Evolutionary conservation across 2,888 invertebrate genomes (phyloP), one percentile per base, ranked within the genome.

Genomic region (Meiosimyza decipiens): DNA sequence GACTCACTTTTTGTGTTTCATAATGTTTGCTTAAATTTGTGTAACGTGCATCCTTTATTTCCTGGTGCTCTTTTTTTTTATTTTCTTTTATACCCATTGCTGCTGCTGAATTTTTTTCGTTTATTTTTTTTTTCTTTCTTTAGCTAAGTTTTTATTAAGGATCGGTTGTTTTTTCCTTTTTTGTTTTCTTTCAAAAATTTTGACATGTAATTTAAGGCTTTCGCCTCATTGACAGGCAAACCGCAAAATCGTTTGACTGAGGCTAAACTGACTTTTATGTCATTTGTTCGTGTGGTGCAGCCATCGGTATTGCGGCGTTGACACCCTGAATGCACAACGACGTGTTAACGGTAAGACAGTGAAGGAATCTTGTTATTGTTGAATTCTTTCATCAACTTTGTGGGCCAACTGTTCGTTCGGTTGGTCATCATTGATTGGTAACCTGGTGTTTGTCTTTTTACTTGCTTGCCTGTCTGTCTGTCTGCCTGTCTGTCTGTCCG

Each of bases 161-260:
- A 28, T 9, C 13, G 28, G 4, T 33, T 33, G 6, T 62, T 28
- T 22, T 47, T 16, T 47, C n/a, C 11, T 59, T n/a, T 62, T 5
- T 52, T 33, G 13, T 70, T 52, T 16, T 47, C 18, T 57, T 15
- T 55, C 57, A 57, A 47, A 40, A 40, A 55, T 49, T 70, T 70
- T 63, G 70, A 62, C 62, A 63, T 54, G 54, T 54, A 33, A 16
- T 63, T 70, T 54, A 63, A 62, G 70, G 54, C 47, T 70, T 63
- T 63, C 63, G 63, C 70, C 54, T 62, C 62, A 70, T 62, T 63
- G 70, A 62, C 63, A 62, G 54, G 40, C 54, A 47, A 40, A 63
- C 70, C 70, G 40, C 70, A 70, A 70, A 69, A 62, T 70, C 63
- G 54, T 40, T 70, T 70, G 54, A 47, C 62, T 70, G 54, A 49